A percentile compares a stretch with the other conserved stretches of the same genome.
These are phyloP conservation scores for Periophthalmus modestus DNA, from an alignment of 2,113 vertebrate species.

Conservation along the genomic window DNA sequence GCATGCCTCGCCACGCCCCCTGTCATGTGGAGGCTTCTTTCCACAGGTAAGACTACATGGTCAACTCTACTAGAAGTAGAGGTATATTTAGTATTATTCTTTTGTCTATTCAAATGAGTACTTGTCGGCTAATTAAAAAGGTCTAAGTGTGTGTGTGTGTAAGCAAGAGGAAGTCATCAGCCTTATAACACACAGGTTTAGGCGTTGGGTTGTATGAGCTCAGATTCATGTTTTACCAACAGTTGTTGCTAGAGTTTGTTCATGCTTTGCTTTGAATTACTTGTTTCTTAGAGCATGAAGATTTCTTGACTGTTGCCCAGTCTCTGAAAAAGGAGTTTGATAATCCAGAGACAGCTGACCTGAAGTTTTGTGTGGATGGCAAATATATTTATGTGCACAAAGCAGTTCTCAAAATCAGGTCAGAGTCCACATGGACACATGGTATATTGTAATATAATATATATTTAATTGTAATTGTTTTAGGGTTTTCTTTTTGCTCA, in stretches of 20 bases:
- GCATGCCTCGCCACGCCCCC: constrained; percentile 88
- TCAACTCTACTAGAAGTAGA: background rate
- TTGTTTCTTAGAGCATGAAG: constrained; percentile 85
- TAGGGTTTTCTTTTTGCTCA: constrained; percentile 55
- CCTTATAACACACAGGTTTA: background rate
- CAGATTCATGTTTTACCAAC: background rate
- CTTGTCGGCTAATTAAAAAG: background rate
- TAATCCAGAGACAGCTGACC: constrained; percentile 92
- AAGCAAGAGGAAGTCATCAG: background rate
- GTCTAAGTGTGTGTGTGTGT: background rate
- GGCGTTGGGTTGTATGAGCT: too few species aligned
- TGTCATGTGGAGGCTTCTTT: constrained; percentile 86
- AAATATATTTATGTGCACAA: constrained; percentile 97
- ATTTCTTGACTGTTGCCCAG: constrained; percentile 94
- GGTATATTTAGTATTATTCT: background rate
- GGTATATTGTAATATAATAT: background rate
- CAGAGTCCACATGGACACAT: constrained; percentile 9
- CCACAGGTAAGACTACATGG: constrained; percentile 76
- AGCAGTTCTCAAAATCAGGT: constrained; percentile 97
- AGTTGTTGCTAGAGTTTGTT: background rate
- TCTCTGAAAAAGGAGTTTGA: constrained; percentile 96
- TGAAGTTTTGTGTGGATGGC: constrained; percentile 93
- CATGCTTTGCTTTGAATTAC: background rate
- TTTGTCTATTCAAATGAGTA: background rate
- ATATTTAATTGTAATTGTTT: background rate